Evolutionary conservation across 2,888 invertebrate species (phyloP).

Genomic region (Liodrosophila aerea): DNA sequence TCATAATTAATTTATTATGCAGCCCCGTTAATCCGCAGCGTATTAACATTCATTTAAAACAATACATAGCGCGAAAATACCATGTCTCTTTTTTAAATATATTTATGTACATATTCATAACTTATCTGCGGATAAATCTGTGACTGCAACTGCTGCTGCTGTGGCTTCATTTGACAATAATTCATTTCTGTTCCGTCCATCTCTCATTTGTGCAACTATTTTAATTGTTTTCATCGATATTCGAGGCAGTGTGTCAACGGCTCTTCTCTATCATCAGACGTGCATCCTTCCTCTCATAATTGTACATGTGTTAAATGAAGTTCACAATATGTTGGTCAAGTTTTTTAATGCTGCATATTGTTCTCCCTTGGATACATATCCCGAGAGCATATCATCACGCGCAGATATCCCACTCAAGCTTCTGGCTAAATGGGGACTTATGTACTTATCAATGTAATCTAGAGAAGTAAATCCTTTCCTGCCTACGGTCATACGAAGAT

Average conservation of each 20-base stretch:
- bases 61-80: conserved; percentile 5
- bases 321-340: background rate
- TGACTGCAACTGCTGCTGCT: conserved; percentile 1
- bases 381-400: background rate
- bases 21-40: conserved; percentile 46
- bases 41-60: conserved; percentile 54
- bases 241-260: background rate
- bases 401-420: too few species aligned
- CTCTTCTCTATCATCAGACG: too few species aligned
- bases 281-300: too few species aligned
- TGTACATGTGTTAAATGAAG: too few species aligned
- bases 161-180: conserved; percentile 18
- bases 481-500: too few species aligned
- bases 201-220: conserved; percentile 21
- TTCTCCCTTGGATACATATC: too few species aligned
- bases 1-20: conserved; percentile 60
- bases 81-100: too few species aligned
- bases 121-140: too few species aligned
- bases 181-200: conserved; percentile 25
- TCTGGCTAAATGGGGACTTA: too few species aligned
- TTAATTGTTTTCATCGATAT: conserved; percentile 39
- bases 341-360: background rate
- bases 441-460: too few species aligned
- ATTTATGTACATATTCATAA: conserved; percentile 3
- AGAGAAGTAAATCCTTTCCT: too few species aligned